These are phyloP conservation scores for Alviniconcha marisindica DNA, from an alignment of 1,140 invertebrate species.

Conservation along the genomic window DNA sequence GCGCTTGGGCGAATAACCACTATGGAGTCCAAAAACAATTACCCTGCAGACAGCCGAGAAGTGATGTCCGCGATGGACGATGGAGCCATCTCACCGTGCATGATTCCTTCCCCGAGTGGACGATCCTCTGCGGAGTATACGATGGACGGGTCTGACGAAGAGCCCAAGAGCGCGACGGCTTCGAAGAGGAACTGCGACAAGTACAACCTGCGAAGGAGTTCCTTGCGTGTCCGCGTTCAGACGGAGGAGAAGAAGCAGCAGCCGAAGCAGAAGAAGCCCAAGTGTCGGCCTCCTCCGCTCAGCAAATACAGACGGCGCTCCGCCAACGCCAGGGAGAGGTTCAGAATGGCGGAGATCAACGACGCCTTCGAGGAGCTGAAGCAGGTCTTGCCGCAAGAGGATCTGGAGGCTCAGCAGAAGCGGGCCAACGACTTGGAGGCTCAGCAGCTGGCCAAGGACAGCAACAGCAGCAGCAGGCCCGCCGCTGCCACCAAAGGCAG, in stretches of 20 bases:
- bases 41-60: no score
- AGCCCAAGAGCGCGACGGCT: neutral
- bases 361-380: constrained; percentile 88
- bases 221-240: constrained; percentile 77
- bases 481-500: constrained; percentile 84
- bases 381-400: constrained; percentile 82
- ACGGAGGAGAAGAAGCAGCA: constrained; percentile 74
- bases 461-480: constrained; percentile 91
- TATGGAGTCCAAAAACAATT: no score
- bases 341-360: constrained; percentile 92
- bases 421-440: constrained; percentile 31
- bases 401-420: constrained; percentile 56
- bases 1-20: no score
- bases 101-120: neutral
- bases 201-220: constrained; percentile 78
- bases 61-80: no score
- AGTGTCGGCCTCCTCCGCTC: constrained; percentile 86
- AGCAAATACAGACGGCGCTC: constrained; percentile 93
- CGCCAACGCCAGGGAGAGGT: constrained; percentile 90
- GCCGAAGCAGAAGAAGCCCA: constrained; percentile 77
- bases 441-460: constrained; percentile 66
- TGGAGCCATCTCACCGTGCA: no score
- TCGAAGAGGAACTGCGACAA: constrained; percentile 48
- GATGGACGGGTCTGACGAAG: neutral
- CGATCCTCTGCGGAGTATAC: neutral